Evolutionary conservation across 2,888 invertebrate species (phyloP).

Genomic region (Rotaria magnacalcarata): DNA sequence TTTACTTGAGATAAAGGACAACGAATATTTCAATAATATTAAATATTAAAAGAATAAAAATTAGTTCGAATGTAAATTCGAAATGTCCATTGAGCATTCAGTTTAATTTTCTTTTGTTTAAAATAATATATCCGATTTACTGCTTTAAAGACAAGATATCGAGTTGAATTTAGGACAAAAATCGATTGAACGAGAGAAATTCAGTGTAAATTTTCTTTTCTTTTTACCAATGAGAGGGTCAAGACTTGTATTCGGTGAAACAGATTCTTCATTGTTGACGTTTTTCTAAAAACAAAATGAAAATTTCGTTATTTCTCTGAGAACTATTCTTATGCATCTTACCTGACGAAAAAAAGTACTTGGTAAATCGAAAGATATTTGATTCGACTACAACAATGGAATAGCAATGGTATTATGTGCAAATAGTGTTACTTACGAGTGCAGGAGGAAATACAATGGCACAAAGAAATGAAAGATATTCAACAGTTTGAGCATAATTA

Average conservation of each 20-base stretch:
- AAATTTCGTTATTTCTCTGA: neutral
- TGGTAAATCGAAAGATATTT: neutral
- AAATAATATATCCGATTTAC: too few relatives aligned
- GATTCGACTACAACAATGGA: neutral
- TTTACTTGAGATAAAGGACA: too few relatives aligned
- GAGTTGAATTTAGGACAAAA: too few relatives aligned
- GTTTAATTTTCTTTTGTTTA: too few relatives aligned
- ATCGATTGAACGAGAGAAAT: neutral
- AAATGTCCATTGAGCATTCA: too few relatives aligned
- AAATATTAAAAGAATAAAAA: too few relatives aligned
- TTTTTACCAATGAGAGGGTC: neutral
- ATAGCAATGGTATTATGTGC: neutral
- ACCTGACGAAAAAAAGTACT: neutral
- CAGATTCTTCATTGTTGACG: neutral
- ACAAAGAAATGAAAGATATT: slow-evolving; percentile 14
- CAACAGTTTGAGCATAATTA: slow-evolving; percentile 19
- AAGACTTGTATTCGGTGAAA: neutral
- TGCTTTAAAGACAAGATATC: too few relatives aligned
- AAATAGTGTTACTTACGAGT: neutral
- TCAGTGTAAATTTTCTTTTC: neutral
- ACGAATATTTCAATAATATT: too few relatives aligned
- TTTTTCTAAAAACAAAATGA: neutral
- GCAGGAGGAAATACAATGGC: neutral
- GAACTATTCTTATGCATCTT: neutral
- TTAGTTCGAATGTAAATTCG: too few relatives aligned